A percentile compares a stretch with the other conserved stretches of the same genome.
Conservation (phyloP, 1,140 invertebrate genomes). For the Arion vulgaris region DNA sequence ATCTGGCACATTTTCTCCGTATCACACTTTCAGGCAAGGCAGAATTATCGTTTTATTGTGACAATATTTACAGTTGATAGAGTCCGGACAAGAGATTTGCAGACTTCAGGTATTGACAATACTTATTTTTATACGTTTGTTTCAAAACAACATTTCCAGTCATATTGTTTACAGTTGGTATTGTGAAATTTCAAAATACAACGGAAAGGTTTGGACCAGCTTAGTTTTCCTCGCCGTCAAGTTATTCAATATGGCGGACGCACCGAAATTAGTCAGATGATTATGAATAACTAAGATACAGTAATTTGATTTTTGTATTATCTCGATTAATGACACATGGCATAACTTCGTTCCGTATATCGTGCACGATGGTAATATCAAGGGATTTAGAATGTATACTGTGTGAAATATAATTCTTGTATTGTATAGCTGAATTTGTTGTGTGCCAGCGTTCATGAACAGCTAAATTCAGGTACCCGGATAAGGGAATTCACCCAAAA, state of each 20-base stretch:
- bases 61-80: not conserved
- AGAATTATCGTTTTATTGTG: not conserved
- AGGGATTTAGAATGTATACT: too few relatives aligned
- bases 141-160: not conserved
- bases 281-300: too few relatives aligned
- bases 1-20: not conserved
- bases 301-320: too few relatives aligned
- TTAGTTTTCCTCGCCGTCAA: not conserved
- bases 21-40: not conserved
- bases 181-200: not conserved
- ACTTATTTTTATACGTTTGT: constrained; percentile 2
- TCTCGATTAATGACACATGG: too few relatives aligned
- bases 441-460: too few relatives aligned
- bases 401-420: too few relatives aligned
- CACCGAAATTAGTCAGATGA: too few relatives aligned
- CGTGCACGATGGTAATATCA: too few relatives aligned
- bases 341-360: too few relatives aligned
- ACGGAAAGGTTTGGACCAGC: not conserved
- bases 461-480: too few relatives aligned
- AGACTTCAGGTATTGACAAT: not conserved
- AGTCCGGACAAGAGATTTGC: not conserved
- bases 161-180: not conserved
- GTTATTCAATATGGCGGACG: not conserved
- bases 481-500: too few relatives aligned
- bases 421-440: too few relatives aligned